These are phyloP conservation scores for Mythimna loreyi DNA, from an alignment of 2,888 invertebrate genomes.

Conservation along the genomic window DNA sequence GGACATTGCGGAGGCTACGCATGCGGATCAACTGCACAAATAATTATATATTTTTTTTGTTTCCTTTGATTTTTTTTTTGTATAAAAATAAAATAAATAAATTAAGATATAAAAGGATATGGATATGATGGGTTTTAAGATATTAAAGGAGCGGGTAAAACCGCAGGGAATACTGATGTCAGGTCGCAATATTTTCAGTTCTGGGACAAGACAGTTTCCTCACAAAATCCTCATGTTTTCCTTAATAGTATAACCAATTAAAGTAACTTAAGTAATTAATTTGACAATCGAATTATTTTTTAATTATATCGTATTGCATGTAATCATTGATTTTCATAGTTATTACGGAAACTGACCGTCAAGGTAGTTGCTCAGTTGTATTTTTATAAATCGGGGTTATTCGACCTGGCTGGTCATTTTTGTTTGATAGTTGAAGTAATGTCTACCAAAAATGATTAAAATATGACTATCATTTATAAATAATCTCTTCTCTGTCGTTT, in stretches of 20 bases:
- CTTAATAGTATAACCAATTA: neutral
- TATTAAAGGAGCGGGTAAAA: too few species aligned
- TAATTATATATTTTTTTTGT: too few species aligned
- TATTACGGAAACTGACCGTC: slow-evolving; percentile 31
- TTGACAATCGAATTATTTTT: slow-evolving; percentile 38
- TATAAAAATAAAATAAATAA: too few species aligned
- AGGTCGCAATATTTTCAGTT: neutral
- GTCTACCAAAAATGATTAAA: too few species aligned
- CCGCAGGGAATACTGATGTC: too few species aligned
- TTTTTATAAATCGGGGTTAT: slow-evolving; percentile 35
- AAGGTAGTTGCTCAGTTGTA: slow-evolving; percentile 36
- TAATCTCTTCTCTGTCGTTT: too few species aligned
- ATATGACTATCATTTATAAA: too few species aligned
- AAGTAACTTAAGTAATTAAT: slow-evolving; percentile 7
- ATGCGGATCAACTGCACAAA: too few species aligned
- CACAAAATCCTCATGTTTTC: neutral
- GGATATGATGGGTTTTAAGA: too few species aligned
- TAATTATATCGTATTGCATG: slow-evolving; percentile 24
- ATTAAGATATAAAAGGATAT: too few species aligned
- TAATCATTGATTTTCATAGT: slow-evolving; percentile 40
- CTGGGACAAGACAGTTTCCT: neutral
- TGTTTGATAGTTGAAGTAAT: neutral
- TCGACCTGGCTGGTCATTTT: neutral
- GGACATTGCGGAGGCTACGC: too few species aligned
- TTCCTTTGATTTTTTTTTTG: too few species aligned